These are phyloP conservation scores for Cryptoprocta ferox DNA, from an alignment of 2,797 vertebrate genomes.

Conservation along the genomic window DNA sequence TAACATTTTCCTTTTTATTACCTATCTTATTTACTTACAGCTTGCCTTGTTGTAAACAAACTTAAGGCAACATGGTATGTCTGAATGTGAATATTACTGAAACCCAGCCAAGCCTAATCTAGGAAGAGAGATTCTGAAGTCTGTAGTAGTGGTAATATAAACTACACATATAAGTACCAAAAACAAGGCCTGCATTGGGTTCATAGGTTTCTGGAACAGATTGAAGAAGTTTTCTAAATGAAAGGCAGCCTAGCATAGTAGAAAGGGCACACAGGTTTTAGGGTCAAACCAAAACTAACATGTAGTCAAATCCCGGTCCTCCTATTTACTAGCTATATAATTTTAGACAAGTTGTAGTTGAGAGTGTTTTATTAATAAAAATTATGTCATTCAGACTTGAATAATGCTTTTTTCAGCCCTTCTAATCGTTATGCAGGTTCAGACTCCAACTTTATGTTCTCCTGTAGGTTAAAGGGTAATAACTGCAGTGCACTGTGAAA, in stretches of 20 bases:
- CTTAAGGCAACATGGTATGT: slow-evolving; percentile 37
- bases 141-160: slow-evolving; percentile 56
- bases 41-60: slow-evolving; percentile 56
- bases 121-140: slow-evolving; percentile 63
- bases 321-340: background rate
- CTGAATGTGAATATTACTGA: slow-evolving; percentile 50
- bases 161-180: slow-evolving; percentile 37
- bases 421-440: background rate
- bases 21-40: background rate
- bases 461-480: background rate
- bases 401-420: slow-evolving; percentile 57
- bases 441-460: background rate
- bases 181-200: background rate
- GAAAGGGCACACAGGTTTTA: background rate
- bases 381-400: background rate
- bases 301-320: background rate
- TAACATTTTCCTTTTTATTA: slow-evolving; percentile 43
- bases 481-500: slow-evolving; percentile 5
- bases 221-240: slow-evolving; percentile 62
- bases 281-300: slow-evolving; percentile 17
- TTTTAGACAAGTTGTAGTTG: slow-evolving; percentile 52
- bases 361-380: slow-evolving; percentile 49
- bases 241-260: slow-evolving; percentile 35
- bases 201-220: slow-evolving; percentile 48
- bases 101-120: slow-evolving; percentile 54